phyloP scores from a whole-genome alignment of 2,888 invertebrate species.

The Periphyllus acericola region DNA sequence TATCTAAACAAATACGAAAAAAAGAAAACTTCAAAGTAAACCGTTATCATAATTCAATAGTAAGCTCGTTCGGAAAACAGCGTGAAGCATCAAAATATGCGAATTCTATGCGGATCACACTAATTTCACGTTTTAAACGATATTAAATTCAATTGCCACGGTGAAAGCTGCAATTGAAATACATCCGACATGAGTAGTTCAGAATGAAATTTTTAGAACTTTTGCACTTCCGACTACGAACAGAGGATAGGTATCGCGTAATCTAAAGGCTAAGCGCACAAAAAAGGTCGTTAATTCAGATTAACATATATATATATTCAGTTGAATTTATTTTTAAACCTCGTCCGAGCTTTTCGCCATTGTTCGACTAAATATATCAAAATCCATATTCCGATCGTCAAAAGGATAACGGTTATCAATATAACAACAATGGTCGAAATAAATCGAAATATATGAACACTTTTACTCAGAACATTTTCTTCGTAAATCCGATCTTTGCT shows the following conservation, averaged over 20 bases:
- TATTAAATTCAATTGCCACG: background rate
- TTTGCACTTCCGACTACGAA: background rate
- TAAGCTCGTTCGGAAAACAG: background rate
- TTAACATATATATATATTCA: constrained; percentile 24
- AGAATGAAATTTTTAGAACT: background rate
- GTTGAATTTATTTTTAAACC: constrained; percentile 20
- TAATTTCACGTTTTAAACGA: background rate
- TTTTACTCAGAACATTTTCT: background rate
- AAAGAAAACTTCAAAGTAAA: background rate
- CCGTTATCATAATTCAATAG: background rate
- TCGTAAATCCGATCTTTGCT: background rate
- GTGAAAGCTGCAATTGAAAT: constrained; percentile 17
- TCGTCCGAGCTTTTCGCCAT: background rate
- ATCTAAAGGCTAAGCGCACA: constrained; percentile 12
- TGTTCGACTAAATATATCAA: background rate
- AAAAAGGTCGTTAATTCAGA: constrained; percentile 14
- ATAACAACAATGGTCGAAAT: background rate
- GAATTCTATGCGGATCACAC: background rate
- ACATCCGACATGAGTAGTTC: background rate
- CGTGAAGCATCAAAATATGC: background rate
- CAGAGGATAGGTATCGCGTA: background rate
- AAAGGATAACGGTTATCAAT: background rate
- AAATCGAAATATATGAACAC: background rate
- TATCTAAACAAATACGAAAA: no score
- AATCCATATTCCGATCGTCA: background rate